A percentile compares a stretch with the other conserved stretches of the same genome.
Evolutionary conservation across 2,113 vertebrate genomes (phyloP).

Genomic region (Solea senegalensis): DNA sequence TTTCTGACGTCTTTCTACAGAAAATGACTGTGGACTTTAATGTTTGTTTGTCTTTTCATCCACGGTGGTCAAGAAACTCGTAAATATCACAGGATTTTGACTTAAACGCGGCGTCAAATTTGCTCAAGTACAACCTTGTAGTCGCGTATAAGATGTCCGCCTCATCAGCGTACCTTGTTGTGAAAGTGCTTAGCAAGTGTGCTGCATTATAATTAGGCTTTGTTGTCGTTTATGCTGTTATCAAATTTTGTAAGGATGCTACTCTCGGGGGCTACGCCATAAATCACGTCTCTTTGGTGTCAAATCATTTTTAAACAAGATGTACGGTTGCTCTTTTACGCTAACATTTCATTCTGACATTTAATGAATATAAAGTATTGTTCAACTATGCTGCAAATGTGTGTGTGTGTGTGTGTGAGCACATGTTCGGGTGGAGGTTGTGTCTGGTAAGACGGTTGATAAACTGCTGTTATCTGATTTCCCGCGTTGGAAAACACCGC

Average conservation of each 20-base stretch:
- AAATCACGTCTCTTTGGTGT: constrained; percentile 53
- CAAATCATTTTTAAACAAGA: constrained; percentile 65
- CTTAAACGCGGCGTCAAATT: not conserved
- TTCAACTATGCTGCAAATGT: constrained; percentile 43
- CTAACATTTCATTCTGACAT: constrained; percentile 65
- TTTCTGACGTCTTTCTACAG: not conserved
- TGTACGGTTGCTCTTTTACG: constrained; percentile 61
- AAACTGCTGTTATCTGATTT: constrained; percentile 65
- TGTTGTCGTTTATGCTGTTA: constrained; percentile 21
- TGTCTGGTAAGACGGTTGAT: constrained; percentile 55
- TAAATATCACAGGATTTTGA: not conserved
- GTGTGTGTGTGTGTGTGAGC: constrained; percentile 10
- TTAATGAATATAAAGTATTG: constrained; percentile 75
- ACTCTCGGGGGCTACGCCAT: constrained; percentile 43
- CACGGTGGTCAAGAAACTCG: not conserved
- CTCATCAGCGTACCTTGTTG: not conserved
- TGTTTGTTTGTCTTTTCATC: not conserved
- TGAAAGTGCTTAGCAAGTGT: constrained; percentile 16
- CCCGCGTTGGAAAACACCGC: constrained; percentile 35
- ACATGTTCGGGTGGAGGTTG: constrained; percentile 23
- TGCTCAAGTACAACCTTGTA: not conserved
- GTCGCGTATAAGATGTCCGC: not conserved
- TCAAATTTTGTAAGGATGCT: constrained; percentile 42
- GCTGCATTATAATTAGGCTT: constrained; percentile 22
- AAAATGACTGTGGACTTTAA: not conserved